Conservation (phyloP, 2,888 invertebrate genomes). For the Helicoverpa assulta region DNA sequence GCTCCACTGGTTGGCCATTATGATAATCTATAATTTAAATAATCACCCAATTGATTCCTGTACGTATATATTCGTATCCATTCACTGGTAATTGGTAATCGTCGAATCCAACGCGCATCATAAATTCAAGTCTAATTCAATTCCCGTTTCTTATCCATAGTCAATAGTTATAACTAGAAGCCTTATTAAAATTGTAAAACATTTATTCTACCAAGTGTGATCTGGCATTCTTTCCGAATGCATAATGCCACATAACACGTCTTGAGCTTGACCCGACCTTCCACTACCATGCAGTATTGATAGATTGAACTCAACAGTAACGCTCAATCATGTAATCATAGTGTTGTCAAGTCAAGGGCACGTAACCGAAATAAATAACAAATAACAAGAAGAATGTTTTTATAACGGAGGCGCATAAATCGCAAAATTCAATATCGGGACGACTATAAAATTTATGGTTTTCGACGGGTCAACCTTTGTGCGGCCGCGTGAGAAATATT, state of each 20-base stretch:
- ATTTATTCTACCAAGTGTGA: conserved; percentile 38
- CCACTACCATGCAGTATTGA: conserved; percentile 62
- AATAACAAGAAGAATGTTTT: conserved; percentile 61
- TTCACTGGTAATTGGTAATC: conserved; percentile 30
- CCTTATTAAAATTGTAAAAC: conserved; percentile 60
- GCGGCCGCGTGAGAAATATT: conserved; percentile 78
- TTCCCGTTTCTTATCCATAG: conserved; percentile 59
- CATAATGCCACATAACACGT: conserved; percentile 30
- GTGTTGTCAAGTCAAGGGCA: conserved; percentile 71
- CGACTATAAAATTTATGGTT: conserved; percentile 82
- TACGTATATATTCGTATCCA: conserved; percentile 21
- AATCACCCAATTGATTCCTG: conserved; percentile 32
- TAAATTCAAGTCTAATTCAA: conserved; percentile 44
- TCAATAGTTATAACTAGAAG: conserved; percentile 53
- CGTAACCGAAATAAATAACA: conserved; percentile 66
- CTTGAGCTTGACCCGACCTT: conserved; percentile 64
- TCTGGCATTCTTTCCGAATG: conserved; percentile 49
- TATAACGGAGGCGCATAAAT: conserved; percentile 76
- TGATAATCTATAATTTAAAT: conserved; percentile 12
- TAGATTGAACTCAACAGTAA: conserved; percentile 63
- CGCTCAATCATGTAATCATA: conserved; percentile 59
- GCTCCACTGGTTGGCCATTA: not conserved
- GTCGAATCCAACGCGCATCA: conserved; percentile 38
- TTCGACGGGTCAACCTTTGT: conserved; percentile 78
- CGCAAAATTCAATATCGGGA: conserved; percentile 82